Base-by-base conservation (phyloP, 2,113 vertebrate species). In the Ptychochromis oligacanthus region DNA sequence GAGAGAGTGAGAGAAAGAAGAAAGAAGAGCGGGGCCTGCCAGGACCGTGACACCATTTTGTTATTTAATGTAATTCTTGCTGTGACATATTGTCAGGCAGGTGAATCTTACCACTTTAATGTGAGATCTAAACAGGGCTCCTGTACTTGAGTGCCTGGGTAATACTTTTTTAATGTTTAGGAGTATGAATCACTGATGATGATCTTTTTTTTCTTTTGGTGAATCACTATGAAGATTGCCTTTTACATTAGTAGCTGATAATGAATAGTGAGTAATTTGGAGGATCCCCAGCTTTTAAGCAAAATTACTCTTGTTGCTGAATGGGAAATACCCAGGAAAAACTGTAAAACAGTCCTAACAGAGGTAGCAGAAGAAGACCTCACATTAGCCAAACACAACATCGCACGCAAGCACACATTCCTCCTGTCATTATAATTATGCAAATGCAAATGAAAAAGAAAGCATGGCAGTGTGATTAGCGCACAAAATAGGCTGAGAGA, bases 371-470 rank as follows among this genome's bases (percentile, higher is more conserved):
- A 76, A 64, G 46, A 49, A 31, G 46, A 31, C 26, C 12, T 72
- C 34, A 72, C 46, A 31, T 54, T 22, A 24, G 3, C 2, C 5
- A 79, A 52, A 84, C 52, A 60, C 31, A 22, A 40, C 18, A n/a
- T 2, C 65, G 60, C 55, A 57, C 60, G 76, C 65, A 83, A 2
- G 54, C 22, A 74, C 31, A 67, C 34, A 34, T 20, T 77, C 11
- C n/a, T 56, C 18, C 26, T 65, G 26, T 84, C 75, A 57, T 70
- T 60, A 80, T 80, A 61, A 78, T 86, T 60, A 90, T 89, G 81
- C 75, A 87, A 89, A 80, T 83, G 59, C 70, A 86, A 89, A 81
- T 81, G 56, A 8, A 72, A 78, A 38, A 80, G 56, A 82, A 74
- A 24, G 36, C 61, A 55, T 52, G 22, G n/a, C 22, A 17, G 34